These are phyloP conservation scores for Eulemur macaco DNA, from an alignment of 2,113 vertebrate genomes.

Conservation along the genomic window DNA sequence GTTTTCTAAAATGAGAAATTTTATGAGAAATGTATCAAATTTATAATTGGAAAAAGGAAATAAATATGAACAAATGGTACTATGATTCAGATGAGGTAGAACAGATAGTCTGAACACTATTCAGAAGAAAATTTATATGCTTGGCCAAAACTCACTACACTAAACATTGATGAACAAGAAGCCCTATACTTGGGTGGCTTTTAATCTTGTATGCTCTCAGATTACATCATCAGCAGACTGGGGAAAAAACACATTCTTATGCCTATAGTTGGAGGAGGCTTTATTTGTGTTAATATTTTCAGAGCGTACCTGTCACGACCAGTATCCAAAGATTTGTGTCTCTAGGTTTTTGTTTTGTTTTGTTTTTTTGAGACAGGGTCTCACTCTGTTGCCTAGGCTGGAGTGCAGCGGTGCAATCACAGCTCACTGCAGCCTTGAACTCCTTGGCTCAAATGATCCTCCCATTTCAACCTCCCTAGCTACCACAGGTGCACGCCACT, in stretches of 20 bases:
- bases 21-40: not conserved
- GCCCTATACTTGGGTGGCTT: not conserved
- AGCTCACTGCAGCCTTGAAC: too few species aligned
- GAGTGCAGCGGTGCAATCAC: too few species aligned
- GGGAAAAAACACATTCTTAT: not conserved
- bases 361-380: too few species aligned
- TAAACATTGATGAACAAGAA: not conserved
- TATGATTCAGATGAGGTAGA: slow-evolving; percentile 1
- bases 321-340: not conserved
- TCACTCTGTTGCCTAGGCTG: too few species aligned
- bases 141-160: not conserved
- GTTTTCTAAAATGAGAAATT: not conserved
- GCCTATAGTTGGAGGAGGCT: not conserved
- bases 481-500: too few species aligned
- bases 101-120: not conserved
- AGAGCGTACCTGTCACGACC: not conserved
- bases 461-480: too few species aligned
- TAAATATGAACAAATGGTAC: not conserved
- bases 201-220: not conserved
- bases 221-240: not conserved
- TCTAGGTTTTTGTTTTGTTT: not conserved
- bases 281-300: not conserved
- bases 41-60: slow-evolving; percentile 12
- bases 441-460: too few species aligned
- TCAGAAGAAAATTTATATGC: slow-evolving; percentile 46